Conservation (phyloP, 2,888 invertebrate species). For the Liodrosophila aerea region DNA sequence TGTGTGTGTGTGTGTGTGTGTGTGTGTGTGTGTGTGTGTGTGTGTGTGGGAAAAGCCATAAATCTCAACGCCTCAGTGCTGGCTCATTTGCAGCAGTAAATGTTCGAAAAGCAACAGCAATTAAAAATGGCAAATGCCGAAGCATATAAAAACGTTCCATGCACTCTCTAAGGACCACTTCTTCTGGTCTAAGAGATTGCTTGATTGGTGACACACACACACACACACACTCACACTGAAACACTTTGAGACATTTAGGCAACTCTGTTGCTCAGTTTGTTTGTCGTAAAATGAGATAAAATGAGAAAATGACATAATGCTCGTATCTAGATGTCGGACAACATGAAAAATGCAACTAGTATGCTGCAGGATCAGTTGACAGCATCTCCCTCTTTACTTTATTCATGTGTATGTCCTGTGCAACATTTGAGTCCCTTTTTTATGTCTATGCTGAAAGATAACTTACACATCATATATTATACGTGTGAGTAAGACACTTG, state of each 20-base stretch:
- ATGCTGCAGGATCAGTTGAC: slow-evolving; percentile 1
- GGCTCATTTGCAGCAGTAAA: slow-evolving; percentile 71
- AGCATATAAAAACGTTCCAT: slow-evolving; percentile 42
- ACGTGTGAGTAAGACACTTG: neutral
- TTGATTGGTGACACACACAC: slow-evolving; percentile 23
- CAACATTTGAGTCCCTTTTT: slow-evolving; percentile 12
- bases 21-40: slow-evolving; percentile 3
- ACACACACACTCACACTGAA: slow-evolving; percentile 18
- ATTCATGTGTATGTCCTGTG: too few relatives aligned
- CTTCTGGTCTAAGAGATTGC: slow-evolving; percentile 33
- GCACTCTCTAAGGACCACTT: slow-evolving; percentile 42
- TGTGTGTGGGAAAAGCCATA: slow-evolving; percentile 38
- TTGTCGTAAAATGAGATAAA: slow-evolving; percentile 53
- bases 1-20: slow-evolving; percentile 5
- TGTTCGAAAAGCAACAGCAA: slow-evolving; percentile 70
- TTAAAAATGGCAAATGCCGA: slow-evolving; percentile 69
- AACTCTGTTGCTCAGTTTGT: slow-evolving; percentile 53
- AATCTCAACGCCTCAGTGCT: slow-evolving; percentile 67
- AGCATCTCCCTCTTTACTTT: neutral
- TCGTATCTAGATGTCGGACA: slow-evolving; percentile 13
- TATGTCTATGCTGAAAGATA: slow-evolving; percentile 4
- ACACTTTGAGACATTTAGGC: slow-evolving; percentile 26
- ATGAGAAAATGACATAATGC: slow-evolving; percentile 45
- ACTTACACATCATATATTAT: slow-evolving; percentile 2
- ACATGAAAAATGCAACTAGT: slow-evolving; percentile 36